Evolutionary conservation across 2,888 invertebrate genomes (phyloP), one percentile per base, ranked within the genome.

Genomic region (Dexiosoma caninum): DNA sequence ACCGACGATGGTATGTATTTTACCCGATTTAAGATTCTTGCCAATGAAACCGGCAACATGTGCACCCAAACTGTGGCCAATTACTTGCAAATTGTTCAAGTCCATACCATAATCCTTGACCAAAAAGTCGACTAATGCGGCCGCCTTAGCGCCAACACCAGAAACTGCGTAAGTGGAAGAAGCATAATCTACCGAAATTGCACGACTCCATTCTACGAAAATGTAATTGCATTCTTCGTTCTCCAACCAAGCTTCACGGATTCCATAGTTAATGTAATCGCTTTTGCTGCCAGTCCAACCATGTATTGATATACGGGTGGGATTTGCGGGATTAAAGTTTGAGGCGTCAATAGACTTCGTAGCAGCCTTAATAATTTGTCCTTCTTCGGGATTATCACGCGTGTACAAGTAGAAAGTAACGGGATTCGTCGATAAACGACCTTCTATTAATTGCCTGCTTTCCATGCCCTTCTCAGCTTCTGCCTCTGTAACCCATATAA

Each of bases 31-130:
- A 0, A 91, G 91, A 83, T 91, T 91, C 70, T 92, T 92, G 0
- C 92, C 92, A 46, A 93, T 91, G 79, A 91, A 91, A 2, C 93
- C 92, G 55, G 91, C 91, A 7, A 92, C 92, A 85, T 92, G 92
- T 7, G 92, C 92, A 3, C 93, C 93, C 69, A 93, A 89, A 83
- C 92, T 92, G 80, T 93, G 92, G 0, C 92, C 92, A 46, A 92
- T 91, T 4, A 87, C 30, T 90, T 90, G 85, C 90, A 92, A 80
- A 89, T 87, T 0, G 89, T 91, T 10, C 90, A 91, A 66, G 88
- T 87, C 6, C 90, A 90, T 5, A 89, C 91, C 30, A 90, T 91
- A 84, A 89, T 82, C 1, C 90, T 91, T 1, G 90, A 91, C 84
- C 90, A 92, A 85, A 55, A 84, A 85, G 49, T 87, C 85, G 30